phyloP scores from a whole-genome alignment of 1,140 invertebrate genomes.

The Zaprionus gabonicus region DNA sequence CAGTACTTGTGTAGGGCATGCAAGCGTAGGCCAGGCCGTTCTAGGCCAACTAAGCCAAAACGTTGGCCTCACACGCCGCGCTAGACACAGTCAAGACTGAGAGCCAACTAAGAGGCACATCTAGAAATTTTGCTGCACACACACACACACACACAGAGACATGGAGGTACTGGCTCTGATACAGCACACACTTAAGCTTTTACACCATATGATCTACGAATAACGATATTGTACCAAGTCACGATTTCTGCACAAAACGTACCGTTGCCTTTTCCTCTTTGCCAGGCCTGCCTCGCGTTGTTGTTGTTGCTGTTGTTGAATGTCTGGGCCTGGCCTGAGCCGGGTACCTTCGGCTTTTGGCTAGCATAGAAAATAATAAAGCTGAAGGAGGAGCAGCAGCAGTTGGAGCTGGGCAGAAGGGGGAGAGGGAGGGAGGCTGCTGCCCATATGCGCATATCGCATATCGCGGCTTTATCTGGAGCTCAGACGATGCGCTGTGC shows the following conservation, averaged over 20 bases:
- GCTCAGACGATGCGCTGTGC: conserved; percentile 71
- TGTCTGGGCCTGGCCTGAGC: conserved; percentile 22
- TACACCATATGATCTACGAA: conserved; percentile 84
- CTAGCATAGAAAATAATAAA: conserved; percentile 38
- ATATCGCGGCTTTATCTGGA: conserved; percentile 78
- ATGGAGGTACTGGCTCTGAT: conserved; percentile 1
- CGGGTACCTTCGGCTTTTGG: conserved; percentile 29
- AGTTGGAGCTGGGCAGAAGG: conserved; percentile 10
- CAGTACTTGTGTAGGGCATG: background rate
- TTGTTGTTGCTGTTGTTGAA: conserved; percentile 22
- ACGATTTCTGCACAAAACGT: conserved; percentile 82
- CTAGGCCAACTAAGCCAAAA: conserved; percentile 38
- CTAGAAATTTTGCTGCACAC: conserved; percentile 54
- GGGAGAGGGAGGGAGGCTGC: conserved; percentile 39
- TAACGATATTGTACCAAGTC: conserved; percentile 83
- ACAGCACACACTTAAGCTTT: conserved; percentile 57
- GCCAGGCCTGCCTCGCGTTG: conserved; percentile 25
- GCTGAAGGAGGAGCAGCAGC: conserved; percentile 41
- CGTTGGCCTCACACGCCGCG: conserved; percentile 42
- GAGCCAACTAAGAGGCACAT: conserved; percentile 31
- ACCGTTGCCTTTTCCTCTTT: conserved; percentile 73
- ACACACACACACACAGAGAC: conserved; percentile 1
- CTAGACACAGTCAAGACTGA: conserved; percentile 53
- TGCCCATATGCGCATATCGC: conserved; percentile 83
- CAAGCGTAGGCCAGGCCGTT: conserved; percentile 11